Evolutionary conservation across 2,797 vertebrate species (phyloP).

Genomic region (Tenualosa thibaudeaui): DNA sequence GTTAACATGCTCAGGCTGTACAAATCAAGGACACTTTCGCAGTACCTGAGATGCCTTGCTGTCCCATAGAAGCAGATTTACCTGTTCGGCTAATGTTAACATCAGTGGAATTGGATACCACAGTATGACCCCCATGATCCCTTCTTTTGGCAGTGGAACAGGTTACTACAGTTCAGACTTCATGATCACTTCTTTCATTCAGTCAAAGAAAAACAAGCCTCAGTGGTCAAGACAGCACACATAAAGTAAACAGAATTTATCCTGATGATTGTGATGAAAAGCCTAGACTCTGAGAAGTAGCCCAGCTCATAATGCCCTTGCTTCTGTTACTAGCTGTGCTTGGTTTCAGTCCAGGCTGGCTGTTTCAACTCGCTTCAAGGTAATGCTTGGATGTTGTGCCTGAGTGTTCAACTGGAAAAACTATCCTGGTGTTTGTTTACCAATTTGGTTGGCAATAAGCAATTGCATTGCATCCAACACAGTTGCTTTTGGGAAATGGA

Average conservation of each 20-base stretch:
- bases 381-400: background rate
- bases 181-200: too few species aligned
- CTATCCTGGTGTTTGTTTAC: too few species aligned
- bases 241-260: background rate
- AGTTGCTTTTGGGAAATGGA: too few species aligned
- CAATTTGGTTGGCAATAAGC: too few species aligned
- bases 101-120: background rate
- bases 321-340: too few species aligned
- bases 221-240: background rate
- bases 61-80: background rate
- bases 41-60: slow-evolving; percentile 7
- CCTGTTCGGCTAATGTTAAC: background rate
- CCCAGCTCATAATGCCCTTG: background rate
- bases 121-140: background rate
- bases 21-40: background rate
- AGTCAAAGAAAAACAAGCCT: background rate
- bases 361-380: background rate
- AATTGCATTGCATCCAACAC: too few species aligned
- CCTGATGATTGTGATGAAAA: background rate
- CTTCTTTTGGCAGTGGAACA: background rate
- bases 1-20: background rate
- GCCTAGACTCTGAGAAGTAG: background rate
- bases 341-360: background rate
- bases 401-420: background rate
- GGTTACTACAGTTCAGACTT: too few species aligned